phyloP scores from a whole-genome alignment of 2,888 invertebrate genomes.

The Tethea ocularis region DNA sequence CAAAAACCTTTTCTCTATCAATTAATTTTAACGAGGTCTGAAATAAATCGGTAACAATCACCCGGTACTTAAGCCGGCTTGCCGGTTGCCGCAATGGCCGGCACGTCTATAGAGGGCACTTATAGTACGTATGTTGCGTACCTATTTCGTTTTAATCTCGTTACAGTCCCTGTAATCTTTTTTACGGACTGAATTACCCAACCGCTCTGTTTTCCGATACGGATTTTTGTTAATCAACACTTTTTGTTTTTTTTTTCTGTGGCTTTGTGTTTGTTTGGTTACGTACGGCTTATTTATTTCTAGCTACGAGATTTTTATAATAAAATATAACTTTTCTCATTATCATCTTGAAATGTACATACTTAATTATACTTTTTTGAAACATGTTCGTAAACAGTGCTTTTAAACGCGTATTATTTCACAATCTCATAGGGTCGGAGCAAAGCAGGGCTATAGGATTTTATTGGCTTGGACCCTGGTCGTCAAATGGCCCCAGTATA shows the following conservation, averaged over 20 bases:
- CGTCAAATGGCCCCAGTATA: conserved; percentile 7
- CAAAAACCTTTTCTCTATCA: background rate
- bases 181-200: conserved; percentile 3
- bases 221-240: conserved; percentile 6
- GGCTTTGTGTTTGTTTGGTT: background rate
- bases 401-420: background rate
- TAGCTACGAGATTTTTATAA: background rate
- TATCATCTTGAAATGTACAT: too few relatives aligned
- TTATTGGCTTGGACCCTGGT: conserved; percentile 1
- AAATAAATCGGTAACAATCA: conserved; percentile 1
- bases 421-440: conserved; percentile 5
- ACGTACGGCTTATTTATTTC: background rate
- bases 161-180: conserved; percentile 3
- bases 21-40: conserved; percentile 2
- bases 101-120: background rate
- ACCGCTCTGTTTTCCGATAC: background rate
- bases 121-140: background rate
- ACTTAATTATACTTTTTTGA: too few relatives aligned
- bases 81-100: background rate
- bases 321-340: background rate
- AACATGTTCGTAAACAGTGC: too few relatives aligned
- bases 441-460: conserved; percentile 4
- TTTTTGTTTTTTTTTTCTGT: background rate
- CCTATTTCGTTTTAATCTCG: conserved; percentile 5
- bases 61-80: background rate